Percentiles rank a stretch among this genome's conserved stretches.
Conservation (phyloP, 2,888 invertebrate genomes). For the Penaeus monodon region DNA sequence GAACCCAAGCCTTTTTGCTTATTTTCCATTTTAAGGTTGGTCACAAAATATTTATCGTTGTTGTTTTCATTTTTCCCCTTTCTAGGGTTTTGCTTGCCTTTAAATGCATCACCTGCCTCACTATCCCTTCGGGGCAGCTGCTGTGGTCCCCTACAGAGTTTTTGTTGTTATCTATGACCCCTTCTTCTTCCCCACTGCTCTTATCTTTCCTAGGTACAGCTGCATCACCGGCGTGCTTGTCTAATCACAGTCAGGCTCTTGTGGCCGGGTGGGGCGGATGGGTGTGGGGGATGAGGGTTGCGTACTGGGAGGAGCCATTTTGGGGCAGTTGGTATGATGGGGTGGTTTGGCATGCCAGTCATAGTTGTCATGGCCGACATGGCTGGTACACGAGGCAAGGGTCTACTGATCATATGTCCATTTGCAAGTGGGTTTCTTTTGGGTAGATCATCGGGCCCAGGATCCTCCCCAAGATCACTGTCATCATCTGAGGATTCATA, state of each 20-base stretch:
- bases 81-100: conserved; percentile 34
- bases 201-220: conserved; percentile 34
- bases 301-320: conserved; percentile 9
- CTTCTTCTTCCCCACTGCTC: conserved; percentile 22
- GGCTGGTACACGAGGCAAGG: conserved; percentile 40
- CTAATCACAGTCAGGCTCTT: conserved; percentile 42
- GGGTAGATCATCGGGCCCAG: conserved; percentile 54
- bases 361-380: conserved; percentile 28
- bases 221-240: conserved; percentile 42
- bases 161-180: conserved; percentile 35
- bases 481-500: conserved; percentile 62
- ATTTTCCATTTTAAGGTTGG: conserved; percentile 63
- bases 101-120: conserved; percentile 21
- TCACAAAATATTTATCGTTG: conserved; percentile 64
- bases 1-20: conserved; percentile 64
- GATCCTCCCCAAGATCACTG: conserved; percentile 57
- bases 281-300: conserved; percentile 27
- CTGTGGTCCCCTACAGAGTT: conserved; percentile 46
- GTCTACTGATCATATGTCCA: conserved; percentile 42
- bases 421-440: conserved; percentile 33
- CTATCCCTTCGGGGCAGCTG: conserved; percentile 7
- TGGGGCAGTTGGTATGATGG: conserved; percentile 24
- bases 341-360: conserved; percentile 27
- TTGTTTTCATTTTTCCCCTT: conserved; percentile 60
- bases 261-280: conserved; percentile 38